Percentiles rank a stretch among this genome's conserved stretches.
These are phyloP conservation scores for Ephialtes manifestator DNA, from an alignment of 2,888 invertebrate genomes.

Conservation along the genomic window DNA sequence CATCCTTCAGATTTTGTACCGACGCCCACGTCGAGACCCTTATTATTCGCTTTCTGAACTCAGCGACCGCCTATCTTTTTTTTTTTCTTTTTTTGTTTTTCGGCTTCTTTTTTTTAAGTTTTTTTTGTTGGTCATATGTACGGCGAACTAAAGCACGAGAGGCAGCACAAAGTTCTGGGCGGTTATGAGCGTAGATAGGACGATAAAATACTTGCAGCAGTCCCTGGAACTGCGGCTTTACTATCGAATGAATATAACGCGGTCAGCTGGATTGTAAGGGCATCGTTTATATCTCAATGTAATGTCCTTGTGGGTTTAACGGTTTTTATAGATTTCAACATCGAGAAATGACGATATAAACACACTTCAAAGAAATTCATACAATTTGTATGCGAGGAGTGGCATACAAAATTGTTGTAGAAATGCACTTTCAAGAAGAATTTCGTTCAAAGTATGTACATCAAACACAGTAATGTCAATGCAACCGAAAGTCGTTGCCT, in stretches of 20 bases:
- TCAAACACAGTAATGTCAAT: no score
- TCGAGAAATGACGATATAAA: not conserved
- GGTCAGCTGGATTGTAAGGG: not conserved
- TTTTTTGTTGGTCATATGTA: not conserved
- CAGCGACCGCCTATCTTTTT: not conserved
- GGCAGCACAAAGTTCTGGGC: conserved; percentile 9
- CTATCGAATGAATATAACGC: conserved; percentile 6
- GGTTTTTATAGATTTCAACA: not conserved
- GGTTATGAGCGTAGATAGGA: not conserved
- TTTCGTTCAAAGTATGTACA: no score
- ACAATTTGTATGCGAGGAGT: not conserved
- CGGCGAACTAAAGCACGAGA: not conserved
- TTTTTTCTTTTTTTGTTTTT: not conserved
- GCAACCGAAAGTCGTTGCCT: no score
- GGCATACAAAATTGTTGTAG: not conserved
- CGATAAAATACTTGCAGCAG: not conserved
- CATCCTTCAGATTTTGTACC: conserved; percentile 52
- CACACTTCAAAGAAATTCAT: not conserved
- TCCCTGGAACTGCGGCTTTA: not conserved
- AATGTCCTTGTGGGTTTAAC: not conserved
- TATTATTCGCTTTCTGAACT: conserved; percentile 49
- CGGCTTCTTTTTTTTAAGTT: no score
- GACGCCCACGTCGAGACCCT: conserved; percentile 59
- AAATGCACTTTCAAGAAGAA: not conserved
- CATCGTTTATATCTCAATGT: not conserved